Evolutionary conservation across 1,140 invertebrate species (phyloP).

Genomic region (Drosophila busckii): DNA sequence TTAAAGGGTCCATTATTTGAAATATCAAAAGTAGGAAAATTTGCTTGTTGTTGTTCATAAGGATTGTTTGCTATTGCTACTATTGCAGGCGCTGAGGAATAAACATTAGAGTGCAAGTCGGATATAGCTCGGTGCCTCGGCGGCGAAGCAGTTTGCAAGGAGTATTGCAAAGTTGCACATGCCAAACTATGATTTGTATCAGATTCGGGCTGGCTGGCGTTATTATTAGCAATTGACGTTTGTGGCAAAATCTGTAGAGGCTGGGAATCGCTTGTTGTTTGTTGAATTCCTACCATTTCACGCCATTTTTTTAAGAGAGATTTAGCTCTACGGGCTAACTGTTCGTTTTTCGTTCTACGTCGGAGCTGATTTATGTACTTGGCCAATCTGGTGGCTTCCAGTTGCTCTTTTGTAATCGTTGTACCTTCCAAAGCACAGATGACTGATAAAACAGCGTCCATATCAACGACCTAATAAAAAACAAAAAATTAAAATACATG

Average conservation of each 20-base stretch:
- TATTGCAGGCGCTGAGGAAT: constrained; percentile 11
- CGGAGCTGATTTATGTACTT: constrained; percentile 95
- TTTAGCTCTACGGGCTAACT: constrained; percentile 92
- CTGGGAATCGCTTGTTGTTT: constrained; percentile 42
- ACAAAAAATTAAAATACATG: background rate
- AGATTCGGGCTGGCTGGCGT: background rate
- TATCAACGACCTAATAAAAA: constrained; percentile 90
- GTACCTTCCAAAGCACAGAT: constrained; percentile 94
- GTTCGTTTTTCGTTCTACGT: constrained; percentile 87
- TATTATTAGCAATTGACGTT: constrained; percentile 5
- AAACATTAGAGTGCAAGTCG: constrained; percentile 25
- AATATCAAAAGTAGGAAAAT: no score
- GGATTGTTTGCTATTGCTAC: constrained; percentile 28
- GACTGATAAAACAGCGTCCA: constrained; percentile 93
- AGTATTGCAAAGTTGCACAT: constrained; percentile 1
- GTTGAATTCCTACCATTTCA: constrained; percentile 82
- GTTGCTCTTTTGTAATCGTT: constrained; percentile 95
- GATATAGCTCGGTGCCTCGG: constrained; percentile 15
- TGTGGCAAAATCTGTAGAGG: background rate
- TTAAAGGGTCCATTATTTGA: no score
- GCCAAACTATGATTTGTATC: constrained; percentile 1
- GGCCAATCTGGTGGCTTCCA: constrained; percentile 96
- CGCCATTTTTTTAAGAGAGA: constrained; percentile 95
- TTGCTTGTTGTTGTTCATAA: no score
- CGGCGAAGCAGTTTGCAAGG: constrained; percentile 37